These are phyloP conservation scores for Anthophora plumipes DNA, from an alignment of 2,888 invertebrate species.

Conservation along the genomic window DNA sequence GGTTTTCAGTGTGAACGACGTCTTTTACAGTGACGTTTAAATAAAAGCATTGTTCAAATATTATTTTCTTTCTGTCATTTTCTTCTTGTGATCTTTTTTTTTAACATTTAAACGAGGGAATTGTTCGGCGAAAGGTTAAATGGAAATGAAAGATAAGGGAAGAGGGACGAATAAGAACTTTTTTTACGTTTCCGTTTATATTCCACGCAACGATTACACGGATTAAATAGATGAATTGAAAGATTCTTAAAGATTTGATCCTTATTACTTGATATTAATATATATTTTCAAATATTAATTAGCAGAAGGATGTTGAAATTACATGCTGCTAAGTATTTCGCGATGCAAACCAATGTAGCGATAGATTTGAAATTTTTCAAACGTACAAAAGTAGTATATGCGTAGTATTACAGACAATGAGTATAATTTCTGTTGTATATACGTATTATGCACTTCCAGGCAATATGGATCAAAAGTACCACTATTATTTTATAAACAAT, in stretches of 20 bases:
- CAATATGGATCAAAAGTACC: slow-evolving; percentile 53
- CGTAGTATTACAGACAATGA: background rate
- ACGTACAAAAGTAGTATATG: background rate
- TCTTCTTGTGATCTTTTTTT: background rate
- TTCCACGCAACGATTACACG: background rate
- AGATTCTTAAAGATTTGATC: background rate
- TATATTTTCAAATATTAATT: background rate
- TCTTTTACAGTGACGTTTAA: slow-evolving; percentile 15
- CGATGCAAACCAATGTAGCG: background rate
- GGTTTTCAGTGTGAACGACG: background rate
- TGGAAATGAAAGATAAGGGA: background rate
- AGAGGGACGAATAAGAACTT: background rate
- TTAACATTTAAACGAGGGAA: background rate
- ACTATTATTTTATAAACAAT: slow-evolving; percentile 26
- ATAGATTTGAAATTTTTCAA: background rate
- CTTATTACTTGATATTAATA: background rate
- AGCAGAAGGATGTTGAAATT: background rate
- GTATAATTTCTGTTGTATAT: background rate
- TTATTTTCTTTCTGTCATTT: background rate
- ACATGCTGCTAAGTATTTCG: background rate
- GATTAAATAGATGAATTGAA: background rate
- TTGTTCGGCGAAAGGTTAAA: background rate
- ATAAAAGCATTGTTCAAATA: slow-evolving; percentile 3
- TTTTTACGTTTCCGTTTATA: background rate
- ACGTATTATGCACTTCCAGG: slow-evolving; percentile 4